phyloP scores from a whole-genome alignment of 2,888 invertebrate genomes.

The Pimpla rufipes region DNA sequence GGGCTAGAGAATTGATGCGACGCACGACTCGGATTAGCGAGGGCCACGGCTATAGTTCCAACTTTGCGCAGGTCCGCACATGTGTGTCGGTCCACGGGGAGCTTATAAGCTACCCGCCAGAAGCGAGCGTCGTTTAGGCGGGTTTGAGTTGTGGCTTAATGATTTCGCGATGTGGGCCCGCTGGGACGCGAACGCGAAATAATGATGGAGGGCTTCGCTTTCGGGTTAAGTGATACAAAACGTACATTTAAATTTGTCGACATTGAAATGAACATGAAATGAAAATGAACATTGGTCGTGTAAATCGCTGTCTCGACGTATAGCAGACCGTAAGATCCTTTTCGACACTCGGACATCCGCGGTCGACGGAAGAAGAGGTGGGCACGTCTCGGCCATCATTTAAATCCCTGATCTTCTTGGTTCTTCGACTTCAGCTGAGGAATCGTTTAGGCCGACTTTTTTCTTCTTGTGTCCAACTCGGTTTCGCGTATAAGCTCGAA shows the following conservation, averaged over 20 bases:
- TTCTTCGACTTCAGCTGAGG: slow-evolving; percentile 1
- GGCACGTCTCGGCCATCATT: slow-evolving; percentile 35
- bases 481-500: slow-evolving; percentile 55
- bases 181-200: not conserved
- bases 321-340: slow-evolving; percentile 58
- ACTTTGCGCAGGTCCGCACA: slow-evolving; percentile 14
- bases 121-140: not conserved
- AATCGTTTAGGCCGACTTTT: slow-evolving; percentile 30
- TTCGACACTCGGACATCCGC: slow-evolving; percentile 32
- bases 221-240: no score
- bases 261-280: no score
- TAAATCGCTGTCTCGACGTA: slow-evolving; percentile 51
- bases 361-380: slow-evolving; percentile 24
- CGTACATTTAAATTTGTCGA: no score
- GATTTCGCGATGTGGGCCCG: slow-evolving; percentile 9
- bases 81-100: slow-evolving; percentile 16
- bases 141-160: slow-evolving; percentile 45
- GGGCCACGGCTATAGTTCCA: not conserved
- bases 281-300: no score
- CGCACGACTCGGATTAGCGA: slow-evolving; percentile 18
- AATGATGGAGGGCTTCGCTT: not conserved
- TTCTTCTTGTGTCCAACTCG: slow-evolving; percentile 42
- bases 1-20: slow-evolving; percentile 35
- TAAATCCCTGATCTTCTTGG: slow-evolving; percentile 45
- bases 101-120: slow-evolving; percentile 5